phyloP scores from a whole-genome alignment of 2,797 vertebrate species.

The Falco novaeseelandiae region DNA sequence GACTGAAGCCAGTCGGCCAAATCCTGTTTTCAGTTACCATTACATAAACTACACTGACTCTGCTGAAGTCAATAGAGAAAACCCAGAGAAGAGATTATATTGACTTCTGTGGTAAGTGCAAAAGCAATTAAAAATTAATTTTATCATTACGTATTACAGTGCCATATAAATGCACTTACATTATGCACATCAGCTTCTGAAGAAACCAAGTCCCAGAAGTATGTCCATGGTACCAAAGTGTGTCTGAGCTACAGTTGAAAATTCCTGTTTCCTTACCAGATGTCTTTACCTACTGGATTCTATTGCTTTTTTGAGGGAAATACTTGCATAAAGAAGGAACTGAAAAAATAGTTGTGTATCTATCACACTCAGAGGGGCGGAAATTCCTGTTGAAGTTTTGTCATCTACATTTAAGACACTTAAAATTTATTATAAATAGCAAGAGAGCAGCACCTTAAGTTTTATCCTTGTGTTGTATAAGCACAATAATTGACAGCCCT shows the following conservation, averaged over 20 bases:
- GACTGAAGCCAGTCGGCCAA: not conserved
- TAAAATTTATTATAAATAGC: not conserved
- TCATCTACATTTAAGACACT: not conserved
- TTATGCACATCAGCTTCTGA: not conserved
- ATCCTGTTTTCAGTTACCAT: not conserved
- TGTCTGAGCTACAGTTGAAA: not conserved
- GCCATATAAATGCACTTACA: not conserved
- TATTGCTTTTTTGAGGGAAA: not conserved
- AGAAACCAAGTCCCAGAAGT: not conserved
- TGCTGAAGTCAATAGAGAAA: not conserved
- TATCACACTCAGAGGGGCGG: not conserved
- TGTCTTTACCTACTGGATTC: not conserved
- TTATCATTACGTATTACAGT: not conserved
- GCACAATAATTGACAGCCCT: not conserved
- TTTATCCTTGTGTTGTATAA: not conserved
- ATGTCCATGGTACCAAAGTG: accelerated
- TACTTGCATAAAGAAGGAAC: not conserved
- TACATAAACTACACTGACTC: not conserved
- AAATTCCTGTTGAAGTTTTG: not conserved
- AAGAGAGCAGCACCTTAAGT: not conserved
- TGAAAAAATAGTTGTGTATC: not conserved
- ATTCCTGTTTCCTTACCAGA: not conserved
- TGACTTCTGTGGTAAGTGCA: not conserved
- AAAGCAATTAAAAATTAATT: not conserved
- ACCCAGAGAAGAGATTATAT: not conserved